Conservation (phyloP, 2,797 vertebrate species). For the Muraenolepis orangiensis region DNA sequence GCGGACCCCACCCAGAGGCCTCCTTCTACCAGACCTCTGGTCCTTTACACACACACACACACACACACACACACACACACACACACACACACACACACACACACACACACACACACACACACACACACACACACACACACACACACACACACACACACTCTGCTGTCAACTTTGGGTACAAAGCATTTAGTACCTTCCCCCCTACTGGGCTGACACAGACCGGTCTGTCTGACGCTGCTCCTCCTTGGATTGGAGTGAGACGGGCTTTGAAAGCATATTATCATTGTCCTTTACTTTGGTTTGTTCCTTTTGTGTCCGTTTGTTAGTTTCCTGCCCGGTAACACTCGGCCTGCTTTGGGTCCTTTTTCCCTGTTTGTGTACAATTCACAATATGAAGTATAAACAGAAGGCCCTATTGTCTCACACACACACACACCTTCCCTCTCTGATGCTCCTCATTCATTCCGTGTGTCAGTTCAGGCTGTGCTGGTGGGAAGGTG, state of each 20-base stretch:
- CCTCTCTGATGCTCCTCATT: slow-evolving; percentile 32
- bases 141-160: neutral
- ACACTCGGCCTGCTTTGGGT: neutral
- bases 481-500: neutral
- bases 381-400: neutral
- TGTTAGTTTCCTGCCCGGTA: neutral
- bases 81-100: slow-evolving; percentile 6
- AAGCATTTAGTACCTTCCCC: neutral
- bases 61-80: slow-evolving; percentile 1
- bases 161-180: neutral
- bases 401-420: neutral
- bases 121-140: slow-evolving; percentile 4
- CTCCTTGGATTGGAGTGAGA: neutral
- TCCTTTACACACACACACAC: neutral
- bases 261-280: neutral
- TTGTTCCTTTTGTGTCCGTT: neutral
- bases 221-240: neutral
- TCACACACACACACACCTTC: slow-evolving; percentile 1
- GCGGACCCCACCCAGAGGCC: neutral
- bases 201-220: neutral
- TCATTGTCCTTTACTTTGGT: neutral
- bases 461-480: slow-evolving; percentile 1
- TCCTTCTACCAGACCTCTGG: slow-evolving; percentile 36
- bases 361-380: neutral
- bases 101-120: slow-evolving; percentile 1